Conservation (phyloP, 2,888 invertebrate genomes). For the Eupsilia transversa region DNA sequence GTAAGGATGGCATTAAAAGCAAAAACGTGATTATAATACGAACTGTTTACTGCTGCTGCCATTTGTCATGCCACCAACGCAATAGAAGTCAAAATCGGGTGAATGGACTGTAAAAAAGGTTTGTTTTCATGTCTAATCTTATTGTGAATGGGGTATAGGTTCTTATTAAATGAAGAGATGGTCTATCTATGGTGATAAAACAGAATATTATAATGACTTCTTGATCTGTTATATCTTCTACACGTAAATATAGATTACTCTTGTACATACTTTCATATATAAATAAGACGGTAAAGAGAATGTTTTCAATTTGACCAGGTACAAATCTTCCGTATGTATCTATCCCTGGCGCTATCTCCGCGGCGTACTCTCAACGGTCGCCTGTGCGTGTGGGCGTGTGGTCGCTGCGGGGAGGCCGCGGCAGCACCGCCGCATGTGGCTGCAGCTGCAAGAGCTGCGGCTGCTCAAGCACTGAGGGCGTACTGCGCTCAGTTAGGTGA, state of each 20-base stretch:
- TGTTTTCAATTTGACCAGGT: constrained; percentile 78
- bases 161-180: too few relatives aligned
- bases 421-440: constrained; percentile 94
- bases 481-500: constrained; percentile 95
- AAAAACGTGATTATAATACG: too few relatives aligned
- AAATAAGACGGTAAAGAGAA: neutral
- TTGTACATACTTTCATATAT: neutral
- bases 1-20: too few relatives aligned
- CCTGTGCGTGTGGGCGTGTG: constrained; percentile 96
- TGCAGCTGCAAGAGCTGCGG: constrained; percentile 94
- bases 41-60: too few relatives aligned
- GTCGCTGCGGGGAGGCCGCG: constrained; percentile 95
- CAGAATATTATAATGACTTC: neutral
- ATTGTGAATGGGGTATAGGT: too few relatives aligned
- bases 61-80: too few relatives aligned
- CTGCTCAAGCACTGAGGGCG: constrained; percentile 96
- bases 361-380: constrained; percentile 97
- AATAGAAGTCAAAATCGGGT: too few relatives aligned
- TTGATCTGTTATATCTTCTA: neutral
- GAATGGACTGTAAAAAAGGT: too few relatives aligned
- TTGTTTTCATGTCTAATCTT: too few relatives aligned
- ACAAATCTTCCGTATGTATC: constrained; percentile 93
- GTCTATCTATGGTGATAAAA: neutral
- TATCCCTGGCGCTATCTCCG: constrained; percentile 96
- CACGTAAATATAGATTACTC: neutral